A percentile compares a stretch with the other conserved stretches of the same genome.
phyloP scores from a whole-genome alignment of 2,113 vertebrate genomes.

The Oryzias melastigma region DNA sequence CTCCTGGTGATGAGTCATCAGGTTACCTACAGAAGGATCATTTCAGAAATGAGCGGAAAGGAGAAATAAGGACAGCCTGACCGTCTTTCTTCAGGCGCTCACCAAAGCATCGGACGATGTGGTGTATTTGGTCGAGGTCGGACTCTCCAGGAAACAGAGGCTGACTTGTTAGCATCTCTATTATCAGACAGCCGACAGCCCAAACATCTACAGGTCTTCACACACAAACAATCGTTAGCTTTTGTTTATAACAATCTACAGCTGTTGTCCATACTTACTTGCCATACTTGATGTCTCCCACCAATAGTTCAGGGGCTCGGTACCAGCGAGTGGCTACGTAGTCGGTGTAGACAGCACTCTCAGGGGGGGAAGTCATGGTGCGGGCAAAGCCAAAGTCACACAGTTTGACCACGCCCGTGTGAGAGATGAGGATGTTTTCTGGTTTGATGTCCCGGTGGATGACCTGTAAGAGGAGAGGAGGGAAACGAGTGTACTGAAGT shows the following conservation, averaged over 20 bases:
- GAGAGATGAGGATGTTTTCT: constrained; percentile 92
- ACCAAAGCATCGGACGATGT: constrained; percentile 82
- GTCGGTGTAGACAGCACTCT: constrained; percentile 85
- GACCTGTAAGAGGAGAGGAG: constrained; percentile 73
- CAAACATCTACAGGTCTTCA: constrained; percentile 89
- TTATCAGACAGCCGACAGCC: constrained; percentile 86
- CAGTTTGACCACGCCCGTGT: constrained; percentile 85
- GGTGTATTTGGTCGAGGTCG: constrained; percentile 90
- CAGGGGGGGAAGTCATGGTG: constrained; percentile 76
- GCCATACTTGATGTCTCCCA: constrained; percentile 88
- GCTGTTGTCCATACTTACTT: constrained; percentile 72
- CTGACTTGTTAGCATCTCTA: constrained; percentile 87
- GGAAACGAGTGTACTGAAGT: too few species aligned
- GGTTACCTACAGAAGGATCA: constrained; percentile 74
- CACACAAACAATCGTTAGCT: constrained; percentile 28
- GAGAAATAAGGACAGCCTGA: neutral
- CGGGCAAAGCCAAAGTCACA: constrained; percentile 93
- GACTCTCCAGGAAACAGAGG: constrained; percentile 91
- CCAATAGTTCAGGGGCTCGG: constrained; percentile 88
- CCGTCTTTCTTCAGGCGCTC: neutral
- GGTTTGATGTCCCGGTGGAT: constrained; percentile 93
- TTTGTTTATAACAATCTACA: neutral
- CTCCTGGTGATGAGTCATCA: constrained; percentile 85
- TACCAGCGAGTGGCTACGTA: constrained; percentile 93
- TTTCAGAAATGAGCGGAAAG: neutral